Base-by-base conservation (phyloP, 2,888 invertebrate genomes). In the Thera britannica region DNA sequence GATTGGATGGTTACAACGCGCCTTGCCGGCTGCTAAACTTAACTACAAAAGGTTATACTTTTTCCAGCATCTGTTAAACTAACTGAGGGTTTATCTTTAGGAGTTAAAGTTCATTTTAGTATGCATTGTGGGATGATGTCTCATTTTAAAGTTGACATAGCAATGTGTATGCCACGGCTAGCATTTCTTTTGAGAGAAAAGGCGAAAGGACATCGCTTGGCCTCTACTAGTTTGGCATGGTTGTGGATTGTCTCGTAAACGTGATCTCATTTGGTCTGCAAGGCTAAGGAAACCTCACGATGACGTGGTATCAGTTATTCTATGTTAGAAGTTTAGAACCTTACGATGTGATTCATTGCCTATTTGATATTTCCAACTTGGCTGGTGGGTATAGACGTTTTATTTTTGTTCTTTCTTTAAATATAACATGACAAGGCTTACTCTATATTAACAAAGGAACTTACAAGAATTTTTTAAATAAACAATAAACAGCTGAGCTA, bases 121-220 rank as follows among this genome's bases (percentile, higher is more conserved):
- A 49, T 67, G 52, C 8, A 8, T 35, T 55, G 57, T 74, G 73
- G 74, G 76, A 80, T 48, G 2, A 58, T 79, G 83, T 81, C 83
- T 12, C 54, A 82, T 79, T 83, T 78, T 79, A 84, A 78, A 86
- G 2, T 52, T 11, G 41, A 54, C 9, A 84, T 84, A 82, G 84
- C 79, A 85, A 84, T 84, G 88, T 88, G 87, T 89, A 85, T 88
- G 88, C 88, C 86, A 87, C 80, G 86, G 90, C 90, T 84, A 84
- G 84, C 89, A 90, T 90, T 90, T 91, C 89, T 90, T 90, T 85
- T 83, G 79, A 84, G 90, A 88, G 90, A 90, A 91, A 90, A 90
- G 90, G 87, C 90, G 89, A 92, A 90, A 90, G 90, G 91, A 91
- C 86, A 88, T 83, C 71, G 79, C 75, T 73, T 81, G 78, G 77